phyloP scores from a whole-genome alignment of 2,113 vertebrate genomes.

The Rhadina sibilatrix region DNA sequence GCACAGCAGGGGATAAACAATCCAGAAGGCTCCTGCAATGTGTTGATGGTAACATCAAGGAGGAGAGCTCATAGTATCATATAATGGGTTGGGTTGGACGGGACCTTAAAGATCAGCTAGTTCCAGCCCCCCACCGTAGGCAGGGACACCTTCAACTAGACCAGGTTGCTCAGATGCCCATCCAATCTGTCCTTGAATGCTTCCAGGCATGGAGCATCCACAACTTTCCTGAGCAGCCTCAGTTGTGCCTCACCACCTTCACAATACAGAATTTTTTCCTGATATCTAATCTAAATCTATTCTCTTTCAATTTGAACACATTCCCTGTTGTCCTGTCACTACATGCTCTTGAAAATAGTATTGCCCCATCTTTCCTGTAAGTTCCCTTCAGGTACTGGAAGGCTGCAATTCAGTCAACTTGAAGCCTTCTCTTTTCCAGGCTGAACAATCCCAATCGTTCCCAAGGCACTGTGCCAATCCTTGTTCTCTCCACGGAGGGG shows the following conservation, averaged over 20 bases:
- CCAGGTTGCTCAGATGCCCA: not conserved
- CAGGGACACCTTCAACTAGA: not conserved
- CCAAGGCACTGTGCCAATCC: not conserved
- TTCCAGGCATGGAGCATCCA: not conserved
- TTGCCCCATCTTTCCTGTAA: not conserved
- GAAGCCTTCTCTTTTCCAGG: not conserved
- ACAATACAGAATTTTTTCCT: not conserved
- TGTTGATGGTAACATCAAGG: not conserved
- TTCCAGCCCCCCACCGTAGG: accelerated
- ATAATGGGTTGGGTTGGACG: not conserved
- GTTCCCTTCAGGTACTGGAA: not conserved
- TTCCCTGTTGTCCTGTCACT: accelerated
- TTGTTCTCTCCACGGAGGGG: not conserved
- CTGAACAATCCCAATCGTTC: accelerated
- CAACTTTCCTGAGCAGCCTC: not conserved
- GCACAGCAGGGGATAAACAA: not conserved
- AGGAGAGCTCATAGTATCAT: not conserved
- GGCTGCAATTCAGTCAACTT: not conserved
- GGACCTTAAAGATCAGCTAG: not conserved
- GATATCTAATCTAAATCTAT: not conserved
- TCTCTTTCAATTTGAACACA: not conserved
- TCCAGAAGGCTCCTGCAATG: not conserved
- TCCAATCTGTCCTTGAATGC: not conserved
- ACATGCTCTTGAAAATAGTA: not conserved
- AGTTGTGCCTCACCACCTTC: not conserved